phyloP scores from a whole-genome alignment of 2,113 vertebrate genomes.

The Myrmecophaga tridactyla region DNA sequence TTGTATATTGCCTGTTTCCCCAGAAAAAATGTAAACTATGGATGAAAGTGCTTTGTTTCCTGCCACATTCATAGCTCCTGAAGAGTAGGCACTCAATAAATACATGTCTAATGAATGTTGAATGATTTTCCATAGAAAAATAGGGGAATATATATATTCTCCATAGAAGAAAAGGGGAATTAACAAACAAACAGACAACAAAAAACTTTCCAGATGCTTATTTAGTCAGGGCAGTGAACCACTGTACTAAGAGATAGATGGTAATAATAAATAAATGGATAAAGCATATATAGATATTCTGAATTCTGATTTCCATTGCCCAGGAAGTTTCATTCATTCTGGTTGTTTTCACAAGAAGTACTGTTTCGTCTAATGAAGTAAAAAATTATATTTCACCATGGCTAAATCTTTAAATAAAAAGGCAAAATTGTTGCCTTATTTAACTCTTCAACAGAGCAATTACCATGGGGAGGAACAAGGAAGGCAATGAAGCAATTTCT shows the following conservation, averaged over 20 bases:
- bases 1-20: not conserved
- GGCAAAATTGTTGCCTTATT: not conserved
- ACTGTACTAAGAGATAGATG: not conserved
- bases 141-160: not conserved
- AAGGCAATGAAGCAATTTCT: constrained; percentile 36
- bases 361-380: constrained; percentile 39
- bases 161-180: not conserved
- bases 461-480: not conserved
- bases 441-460: constrained; percentile 46
- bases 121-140: not conserved
- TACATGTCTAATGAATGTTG: not conserved
- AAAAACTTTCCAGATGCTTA: not conserved
- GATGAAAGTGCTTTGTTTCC: not conserved
- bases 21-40: not conserved
- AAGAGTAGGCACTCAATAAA: not conserved
- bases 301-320: constrained; percentile 24
- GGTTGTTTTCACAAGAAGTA: not conserved
- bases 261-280: not conserved
- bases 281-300: not conserved
- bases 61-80: not conserved
- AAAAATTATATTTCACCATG: not conserved
- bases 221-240: not conserved
- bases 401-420: constrained; percentile 37
- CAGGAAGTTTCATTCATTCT: not conserved
- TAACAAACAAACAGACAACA: not conserved